Conservation (phyloP, 2,888 invertebrate genomes). For the Melangyna quadrimaculata region DNA sequence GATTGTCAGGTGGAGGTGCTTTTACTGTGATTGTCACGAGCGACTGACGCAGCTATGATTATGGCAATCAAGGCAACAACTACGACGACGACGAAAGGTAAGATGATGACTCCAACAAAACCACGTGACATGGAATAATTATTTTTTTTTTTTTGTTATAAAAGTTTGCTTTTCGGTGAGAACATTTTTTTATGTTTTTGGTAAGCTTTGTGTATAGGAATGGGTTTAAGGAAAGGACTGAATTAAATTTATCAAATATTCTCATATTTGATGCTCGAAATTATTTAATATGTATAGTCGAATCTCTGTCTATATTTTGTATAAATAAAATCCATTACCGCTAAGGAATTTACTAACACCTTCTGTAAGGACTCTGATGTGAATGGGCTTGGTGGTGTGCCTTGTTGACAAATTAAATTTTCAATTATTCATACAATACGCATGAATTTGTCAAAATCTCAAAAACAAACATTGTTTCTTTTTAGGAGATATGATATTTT, state of each 20-base stretch:
- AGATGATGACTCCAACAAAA: constrained; percentile 35
- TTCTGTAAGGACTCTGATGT: background rate
- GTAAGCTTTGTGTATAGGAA: too few species aligned
- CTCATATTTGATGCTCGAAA: constrained; percentile 6
- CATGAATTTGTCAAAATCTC: constrained; percentile 46
- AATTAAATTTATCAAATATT: background rate
- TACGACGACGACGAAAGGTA: background rate
- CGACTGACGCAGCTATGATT: constrained; percentile 39
- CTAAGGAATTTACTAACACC: constrained; percentile 16
- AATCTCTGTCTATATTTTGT: background rate
- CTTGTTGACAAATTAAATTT: constrained; percentile 25
- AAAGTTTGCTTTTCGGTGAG: background rate
- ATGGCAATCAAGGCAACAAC: constrained; percentile 29
- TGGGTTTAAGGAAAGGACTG: background rate
- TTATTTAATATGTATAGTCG: constrained; percentile 21
- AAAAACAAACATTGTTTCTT: constrained; percentile 21
- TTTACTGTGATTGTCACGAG: constrained; percentile 26
- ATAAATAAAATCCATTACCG: constrained; percentile 35
- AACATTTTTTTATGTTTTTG: background rate
- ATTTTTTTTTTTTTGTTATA: constrained; percentile 8
- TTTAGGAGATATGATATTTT: background rate
- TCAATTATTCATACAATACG: constrained; percentile 41
- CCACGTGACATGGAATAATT: constrained; percentile 50
- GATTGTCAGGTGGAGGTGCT: constrained; percentile 60
- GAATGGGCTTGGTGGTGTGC: background rate